Evolutionary conservation across 2,113 vertebrate genomes (phyloP).

Genomic region (Spheniscus mendiculus): DNA sequence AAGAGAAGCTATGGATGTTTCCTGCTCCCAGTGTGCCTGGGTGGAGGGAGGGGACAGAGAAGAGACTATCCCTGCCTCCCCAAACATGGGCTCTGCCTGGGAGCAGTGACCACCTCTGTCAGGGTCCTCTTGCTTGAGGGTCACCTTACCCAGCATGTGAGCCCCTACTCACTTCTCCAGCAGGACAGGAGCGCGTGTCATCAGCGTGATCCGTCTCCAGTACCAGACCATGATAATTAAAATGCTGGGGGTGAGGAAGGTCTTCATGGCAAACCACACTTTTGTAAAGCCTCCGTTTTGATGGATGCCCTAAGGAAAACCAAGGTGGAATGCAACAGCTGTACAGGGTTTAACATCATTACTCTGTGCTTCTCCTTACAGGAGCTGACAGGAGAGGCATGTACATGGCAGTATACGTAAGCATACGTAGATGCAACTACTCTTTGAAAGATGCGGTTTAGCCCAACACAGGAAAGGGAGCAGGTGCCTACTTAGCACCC

Average conservation of each 20-base stretch:
- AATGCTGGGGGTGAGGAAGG: constrained; percentile 95
- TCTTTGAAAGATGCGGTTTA: neutral
- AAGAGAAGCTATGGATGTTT: neutral
- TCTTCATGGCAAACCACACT: constrained; percentile 99
- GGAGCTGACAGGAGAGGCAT: neutral
- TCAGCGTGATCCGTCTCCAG: constrained; percentile 93
- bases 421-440: accelerated
- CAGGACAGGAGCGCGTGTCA: constrained; percentile 92
- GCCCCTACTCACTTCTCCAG: constrained; percentile 91
- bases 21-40: neutral
- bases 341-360: neutral
- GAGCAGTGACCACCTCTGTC: accelerated
- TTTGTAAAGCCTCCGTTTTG: constrained; percentile 98
- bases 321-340: neutral
- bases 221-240: constrained; percentile 98
- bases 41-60: neutral
- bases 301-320: constrained; percentile 85
- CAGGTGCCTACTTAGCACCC: neutral
- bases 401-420: accelerated
- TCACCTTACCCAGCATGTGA: accelerated
- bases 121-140: neutral
- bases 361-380: neutral
- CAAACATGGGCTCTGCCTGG: neutral
- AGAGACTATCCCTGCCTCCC: neutral
- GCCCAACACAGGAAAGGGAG: neutral